Evolutionary conservation across 2,113 vertebrate species (phyloP).

Genomic region (Xiphophorus couchianus): DNA sequence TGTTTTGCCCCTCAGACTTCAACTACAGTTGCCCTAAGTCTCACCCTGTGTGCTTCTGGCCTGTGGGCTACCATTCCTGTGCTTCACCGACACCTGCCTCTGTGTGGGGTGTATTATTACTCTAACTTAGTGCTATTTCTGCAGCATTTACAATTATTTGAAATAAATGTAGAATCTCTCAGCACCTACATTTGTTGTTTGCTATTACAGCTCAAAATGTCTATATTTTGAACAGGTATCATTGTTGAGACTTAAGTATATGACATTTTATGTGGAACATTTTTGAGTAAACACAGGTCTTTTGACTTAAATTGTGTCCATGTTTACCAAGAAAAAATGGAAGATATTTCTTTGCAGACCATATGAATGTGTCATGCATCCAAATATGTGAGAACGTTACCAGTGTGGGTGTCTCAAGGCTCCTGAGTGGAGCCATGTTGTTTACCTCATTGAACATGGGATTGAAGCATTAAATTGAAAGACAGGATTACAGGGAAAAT

Average conservation of each 20-base stretch:
- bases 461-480: slow-evolving; percentile 56
- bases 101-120: too few relatives aligned
- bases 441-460: slow-evolving; percentile 58
- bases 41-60: too few relatives aligned
- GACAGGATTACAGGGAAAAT: slow-evolving; percentile 55
- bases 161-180: neutral
- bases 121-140: neutral
- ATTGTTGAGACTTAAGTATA: neutral
- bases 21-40: too few relatives aligned
- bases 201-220: neutral
- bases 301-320: slow-evolving; percentile 3
- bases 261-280: too few relatives aligned
- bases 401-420: slow-evolving; percentile 9
- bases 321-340: slow-evolving; percentile 5
- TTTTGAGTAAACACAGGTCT: neutral
- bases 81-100: too few relatives aligned
- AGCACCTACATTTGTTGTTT: neutral
- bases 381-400: neutral
- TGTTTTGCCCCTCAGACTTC: too few relatives aligned
- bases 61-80: too few relatives aligned
- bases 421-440: slow-evolving; percentile 42
- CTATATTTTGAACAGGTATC: neutral
- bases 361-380: neutral
- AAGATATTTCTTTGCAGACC: slow-evolving; percentile 11
- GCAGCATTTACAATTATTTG: neutral